phyloP scores from a whole-genome alignment of 2,888 invertebrate species.

The Acanthoscelides obtectus region DNA sequence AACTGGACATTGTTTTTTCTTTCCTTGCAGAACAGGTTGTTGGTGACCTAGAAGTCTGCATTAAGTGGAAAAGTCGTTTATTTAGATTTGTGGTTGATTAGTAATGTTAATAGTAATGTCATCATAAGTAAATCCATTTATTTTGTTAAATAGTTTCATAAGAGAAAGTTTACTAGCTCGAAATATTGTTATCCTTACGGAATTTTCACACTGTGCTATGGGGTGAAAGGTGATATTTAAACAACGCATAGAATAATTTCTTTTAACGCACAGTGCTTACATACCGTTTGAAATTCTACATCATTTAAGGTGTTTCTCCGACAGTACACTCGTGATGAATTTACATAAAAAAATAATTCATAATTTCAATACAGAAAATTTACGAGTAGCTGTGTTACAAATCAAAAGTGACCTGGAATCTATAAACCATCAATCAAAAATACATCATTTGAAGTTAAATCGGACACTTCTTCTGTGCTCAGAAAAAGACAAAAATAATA shows the following conservation, averaged over 20 bases:
- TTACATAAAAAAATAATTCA: too few relatives aligned
- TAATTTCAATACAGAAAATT: too few relatives aligned
- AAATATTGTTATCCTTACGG: background rate
- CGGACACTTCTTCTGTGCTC: too few relatives aligned
- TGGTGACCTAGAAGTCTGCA: background rate
- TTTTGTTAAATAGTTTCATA: background rate
- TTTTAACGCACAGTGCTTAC: too few relatives aligned
- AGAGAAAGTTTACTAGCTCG: background rate
- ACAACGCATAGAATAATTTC: background rate
- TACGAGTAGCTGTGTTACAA: too few relatives aligned
- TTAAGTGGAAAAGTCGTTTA: background rate
- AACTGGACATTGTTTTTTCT: background rate
- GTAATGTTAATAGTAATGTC: background rate
- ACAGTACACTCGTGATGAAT: too few relatives aligned
- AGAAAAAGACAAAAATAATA: too few relatives aligned
- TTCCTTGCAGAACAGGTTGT: background rate
- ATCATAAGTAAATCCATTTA: background rate
- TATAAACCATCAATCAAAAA: too few relatives aligned
- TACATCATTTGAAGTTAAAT: too few relatives aligned
- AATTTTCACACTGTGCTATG: background rate
- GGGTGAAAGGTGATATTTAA: background rate
- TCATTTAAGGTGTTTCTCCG: too few relatives aligned
- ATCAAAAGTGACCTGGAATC: too few relatives aligned
- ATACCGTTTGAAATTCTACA: too few relatives aligned
- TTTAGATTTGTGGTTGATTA: background rate